Evolutionary conservation across 1,140 invertebrate genomes (phyloP).

Genomic region (Pantala flavescens): DNA sequence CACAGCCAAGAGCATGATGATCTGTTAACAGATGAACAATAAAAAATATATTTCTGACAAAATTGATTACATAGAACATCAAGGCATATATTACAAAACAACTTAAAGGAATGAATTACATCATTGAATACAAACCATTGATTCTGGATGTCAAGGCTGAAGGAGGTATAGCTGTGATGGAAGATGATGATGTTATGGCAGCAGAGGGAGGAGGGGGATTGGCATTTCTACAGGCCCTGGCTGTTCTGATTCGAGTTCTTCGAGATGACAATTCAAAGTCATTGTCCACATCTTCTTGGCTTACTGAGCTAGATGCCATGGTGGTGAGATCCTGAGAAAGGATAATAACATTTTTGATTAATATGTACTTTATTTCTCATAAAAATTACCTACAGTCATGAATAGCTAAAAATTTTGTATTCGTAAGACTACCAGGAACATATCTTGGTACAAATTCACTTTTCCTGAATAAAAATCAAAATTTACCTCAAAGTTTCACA

Average conservation of each 20-base stretch:
- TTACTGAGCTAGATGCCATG: constrained; percentile 56
- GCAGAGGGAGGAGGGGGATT: constrained; percentile 34
- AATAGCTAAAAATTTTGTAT: too few relatives aligned
- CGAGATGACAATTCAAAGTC: constrained; percentile 46
- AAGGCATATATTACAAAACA: too few relatives aligned
- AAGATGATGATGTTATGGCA: constrained; percentile 26
- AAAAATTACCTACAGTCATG: too few relatives aligned
- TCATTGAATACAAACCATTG: constrained; percentile 11
- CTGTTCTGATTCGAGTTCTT: constrained; percentile 43
- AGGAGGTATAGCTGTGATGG: constrained; percentile 29
- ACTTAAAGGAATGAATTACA: too few relatives aligned
- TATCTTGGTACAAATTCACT: too few relatives aligned
- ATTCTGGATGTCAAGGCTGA: background rate
- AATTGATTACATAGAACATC: background rate
- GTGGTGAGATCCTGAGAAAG: background rate
- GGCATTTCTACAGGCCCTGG: constrained; percentile 38
- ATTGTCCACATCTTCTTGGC: constrained; percentile 52
- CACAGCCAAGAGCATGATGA: background rate
- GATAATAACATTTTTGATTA: too few relatives aligned
- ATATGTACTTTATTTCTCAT: too few relatives aligned
- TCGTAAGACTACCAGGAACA: too few relatives aligned
- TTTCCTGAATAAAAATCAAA: too few relatives aligned
- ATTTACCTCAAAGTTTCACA: too few relatives aligned
- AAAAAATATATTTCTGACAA: background rate
- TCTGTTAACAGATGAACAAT: constrained; percentile 16